Conservation (phyloP, 2,113 vertebrate genomes). For the Microtus ochrogaster region DNA sequence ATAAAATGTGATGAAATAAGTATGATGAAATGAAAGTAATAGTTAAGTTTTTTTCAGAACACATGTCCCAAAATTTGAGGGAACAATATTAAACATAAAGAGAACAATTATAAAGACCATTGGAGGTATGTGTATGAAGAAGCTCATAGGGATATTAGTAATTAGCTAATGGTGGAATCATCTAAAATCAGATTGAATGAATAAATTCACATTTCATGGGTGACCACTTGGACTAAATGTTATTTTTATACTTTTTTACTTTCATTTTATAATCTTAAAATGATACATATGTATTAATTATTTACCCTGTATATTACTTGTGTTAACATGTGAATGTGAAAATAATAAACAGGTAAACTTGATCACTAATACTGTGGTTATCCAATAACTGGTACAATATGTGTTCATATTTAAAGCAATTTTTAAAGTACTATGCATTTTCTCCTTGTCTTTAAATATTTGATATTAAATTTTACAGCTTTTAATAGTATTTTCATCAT, state of each 20-base stretch:
- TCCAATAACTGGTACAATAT: neutral
- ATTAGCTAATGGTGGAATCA: neutral
- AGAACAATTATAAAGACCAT: neutral
- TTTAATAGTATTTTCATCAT: neutral
- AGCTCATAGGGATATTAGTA: neutral
- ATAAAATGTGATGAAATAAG: neutral
- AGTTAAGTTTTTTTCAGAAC: neutral
- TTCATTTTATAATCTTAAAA: neutral
- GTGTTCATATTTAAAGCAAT: neutral
- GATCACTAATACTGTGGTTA: neutral
- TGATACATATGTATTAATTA: neutral
- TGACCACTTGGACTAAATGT: neutral
- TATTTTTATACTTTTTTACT: neutral
- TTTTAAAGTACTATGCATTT: neutral
- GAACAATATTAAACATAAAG: neutral
- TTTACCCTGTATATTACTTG: neutral
- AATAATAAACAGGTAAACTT: neutral
- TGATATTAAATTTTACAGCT: neutral
- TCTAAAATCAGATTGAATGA: neutral
- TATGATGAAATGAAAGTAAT: neutral
- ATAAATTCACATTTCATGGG: neutral
- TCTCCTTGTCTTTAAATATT: neutral
- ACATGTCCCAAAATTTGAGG: neutral
- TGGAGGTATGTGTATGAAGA: neutral
- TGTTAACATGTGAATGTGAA: neutral